Evolutionary conservation across 2,888 invertebrate genomes (phyloP), one percentile per base, ranked within the genome.

Genomic region (Palloptera scutellata): DNA sequence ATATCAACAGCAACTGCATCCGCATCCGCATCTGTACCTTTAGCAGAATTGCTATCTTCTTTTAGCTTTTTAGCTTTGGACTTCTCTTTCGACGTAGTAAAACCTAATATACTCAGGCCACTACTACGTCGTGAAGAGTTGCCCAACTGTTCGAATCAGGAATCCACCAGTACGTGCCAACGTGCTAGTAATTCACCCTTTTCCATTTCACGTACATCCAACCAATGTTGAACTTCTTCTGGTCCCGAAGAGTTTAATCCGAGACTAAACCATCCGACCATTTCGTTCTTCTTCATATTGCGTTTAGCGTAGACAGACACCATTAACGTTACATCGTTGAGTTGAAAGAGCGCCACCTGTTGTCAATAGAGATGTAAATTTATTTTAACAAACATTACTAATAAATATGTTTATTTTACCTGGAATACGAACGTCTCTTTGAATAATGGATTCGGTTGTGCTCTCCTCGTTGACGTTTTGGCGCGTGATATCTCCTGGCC

Each of bases 401-500:
- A n/a, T 43, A 45, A 10, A 3, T 11, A 6, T 12, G 9, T 15
- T 5, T 15, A 13, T 73, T 79, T 80, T 84, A 93, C 94, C 89
- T 97, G 97, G 86, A 97, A 97, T 86, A 97, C 92, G 84, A 97
- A 97, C 3, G 95, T 94, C 86, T 97, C 97, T 85, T 97, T 97
- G 84, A 95, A 97, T 12, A 97, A 89, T 51, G 97, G 97, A 88
- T 97, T 97, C 59, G 97, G 96, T 86, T 97, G 96, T 12, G 96
- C 95, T 61, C 97, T 89, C 73, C 95, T 88, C 13, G 96, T 91
- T 64, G 95, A 95, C 48, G 97, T 96, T 87, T 97, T 97, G 83
- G 95, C 93, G 73, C 95, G 90, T 0, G 94, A 94, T 86, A 97
- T 91, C 86, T 97, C 96, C 86, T 95, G 94, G 17, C 97, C 96